Conservation (phyloP, 2,888 invertebrate species). For the Agelastica alni region DNA sequence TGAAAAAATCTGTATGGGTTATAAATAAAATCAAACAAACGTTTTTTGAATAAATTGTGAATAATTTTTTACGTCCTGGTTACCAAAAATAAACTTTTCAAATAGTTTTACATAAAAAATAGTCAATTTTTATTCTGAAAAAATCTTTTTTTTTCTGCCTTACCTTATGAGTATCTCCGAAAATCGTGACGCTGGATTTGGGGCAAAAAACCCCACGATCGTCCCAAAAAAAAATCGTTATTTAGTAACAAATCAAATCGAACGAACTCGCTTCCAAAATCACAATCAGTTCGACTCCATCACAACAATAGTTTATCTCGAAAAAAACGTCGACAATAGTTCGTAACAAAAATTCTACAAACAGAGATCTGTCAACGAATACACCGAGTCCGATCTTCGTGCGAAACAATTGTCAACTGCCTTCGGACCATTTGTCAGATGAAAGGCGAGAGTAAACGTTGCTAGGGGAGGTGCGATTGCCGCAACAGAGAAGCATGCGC, state of each 20-base stretch:
- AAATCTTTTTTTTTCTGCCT: conserved; percentile 17
- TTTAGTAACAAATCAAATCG: background rate
- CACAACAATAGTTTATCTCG: too few species aligned
- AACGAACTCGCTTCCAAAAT: background rate
- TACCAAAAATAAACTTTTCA: too few species aligned
- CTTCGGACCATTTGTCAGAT: conserved; percentile 38
- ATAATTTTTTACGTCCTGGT: too few species aligned
- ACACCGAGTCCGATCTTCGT: conserved; percentile 29
- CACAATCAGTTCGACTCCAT: background rate
- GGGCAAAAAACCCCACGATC: conserved; percentile 48
- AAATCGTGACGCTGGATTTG: conserved; percentile 56
- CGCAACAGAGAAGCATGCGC: conserved; percentile 36
- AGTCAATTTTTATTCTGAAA: too few species aligned
- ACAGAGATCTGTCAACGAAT: conserved; percentile 12
- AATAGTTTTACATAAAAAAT: too few species aligned
- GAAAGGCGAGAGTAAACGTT: conserved; percentile 43
- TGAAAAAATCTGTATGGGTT: too few species aligned
- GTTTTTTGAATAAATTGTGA: too few species aligned
- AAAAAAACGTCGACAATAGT: background rate
- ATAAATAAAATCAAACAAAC: too few species aligned
- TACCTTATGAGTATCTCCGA: conserved; percentile 58
- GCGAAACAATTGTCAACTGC: conserved; percentile 36
- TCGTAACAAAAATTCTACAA: conserved; percentile 2
- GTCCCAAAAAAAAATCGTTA: conserved; percentile 27
- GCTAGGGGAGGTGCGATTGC: conserved; percentile 53